phyloP scores from a whole-genome alignment of 2,797 vertebrate species.

The Enteromius radiatus region DNA sequence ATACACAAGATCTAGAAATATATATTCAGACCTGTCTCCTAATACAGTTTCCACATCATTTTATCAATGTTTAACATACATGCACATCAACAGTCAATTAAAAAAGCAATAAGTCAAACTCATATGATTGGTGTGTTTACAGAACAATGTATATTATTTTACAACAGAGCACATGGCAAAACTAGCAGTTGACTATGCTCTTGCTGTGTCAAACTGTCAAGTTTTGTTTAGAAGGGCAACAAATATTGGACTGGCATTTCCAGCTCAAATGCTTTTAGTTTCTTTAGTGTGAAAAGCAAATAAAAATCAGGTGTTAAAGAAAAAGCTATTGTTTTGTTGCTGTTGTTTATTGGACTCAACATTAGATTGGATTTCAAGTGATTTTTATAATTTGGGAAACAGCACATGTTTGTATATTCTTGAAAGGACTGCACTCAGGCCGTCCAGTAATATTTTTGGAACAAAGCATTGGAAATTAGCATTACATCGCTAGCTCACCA shows the following conservation, averaged over 20 bases:
- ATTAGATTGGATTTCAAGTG: not conserved
- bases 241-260: not conserved
- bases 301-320: not conserved
- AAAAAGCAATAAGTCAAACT: not conserved
- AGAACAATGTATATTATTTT: slow-evolving; percentile 4
- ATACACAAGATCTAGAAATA: not conserved
- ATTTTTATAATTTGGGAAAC: not conserved
- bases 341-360: not conserved
- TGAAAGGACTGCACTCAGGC: not conserved
- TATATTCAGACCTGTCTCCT: not conserved
- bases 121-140: not conserved
- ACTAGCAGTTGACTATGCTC: not conserved
- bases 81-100: not conserved
- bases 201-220: not conserved
- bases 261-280: not conserved
- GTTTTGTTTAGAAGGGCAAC: not conserved
- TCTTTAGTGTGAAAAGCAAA: not conserved
- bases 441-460: not conserved
- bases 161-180: not conserved
- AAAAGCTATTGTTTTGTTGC: not conserved
- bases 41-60: no score
- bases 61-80: not conserved
- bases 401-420: not conserved
- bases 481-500: not conserved
- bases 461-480: not conserved